Percentiles rank a stretch among this genome's conserved stretches.
These are phyloP conservation scores for Felis catus DNA, from an alignment of 2,113 vertebrate genomes.

Conservation along the genomic window DNA sequence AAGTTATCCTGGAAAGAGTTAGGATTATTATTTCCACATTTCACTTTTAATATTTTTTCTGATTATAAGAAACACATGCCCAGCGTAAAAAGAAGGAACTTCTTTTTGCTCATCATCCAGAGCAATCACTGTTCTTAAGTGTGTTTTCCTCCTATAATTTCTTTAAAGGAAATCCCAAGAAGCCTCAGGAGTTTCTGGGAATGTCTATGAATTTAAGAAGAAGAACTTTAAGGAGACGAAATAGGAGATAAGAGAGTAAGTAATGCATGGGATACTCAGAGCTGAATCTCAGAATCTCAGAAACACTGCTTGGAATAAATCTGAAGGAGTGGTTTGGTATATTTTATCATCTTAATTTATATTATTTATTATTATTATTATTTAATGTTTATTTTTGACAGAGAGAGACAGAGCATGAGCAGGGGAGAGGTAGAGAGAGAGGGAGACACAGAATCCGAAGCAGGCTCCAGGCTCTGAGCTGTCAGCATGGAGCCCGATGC, in stretches of 20 bases:
- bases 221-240: background rate
- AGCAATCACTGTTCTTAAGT: background rate
- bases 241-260: background rate
- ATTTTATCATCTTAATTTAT: constrained; percentile 38
- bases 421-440: too few relatives aligned
- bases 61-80: background rate
- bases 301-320: background rate
- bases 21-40: background rate
- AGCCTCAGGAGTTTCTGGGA: constrained; percentile 16
- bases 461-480: too few relatives aligned
- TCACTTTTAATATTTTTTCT: constrained; percentile 2
- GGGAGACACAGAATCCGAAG: too few relatives aligned
- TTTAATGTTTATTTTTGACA: too few relatives aligned
- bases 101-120: background rate
- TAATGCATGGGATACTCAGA: background rate
- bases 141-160: background rate
- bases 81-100: background rate
- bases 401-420: too few relatives aligned
- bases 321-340: background rate
- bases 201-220: constrained; percentile 23
- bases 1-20: background rate
- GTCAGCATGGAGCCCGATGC: too few relatives aligned
- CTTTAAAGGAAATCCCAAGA: background rate
- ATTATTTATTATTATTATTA: background rate
- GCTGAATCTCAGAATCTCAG: background rate